Base-by-base conservation (phyloP, 2,113 vertebrate genomes). In the Datnioides undecimradiatus region DNA sequence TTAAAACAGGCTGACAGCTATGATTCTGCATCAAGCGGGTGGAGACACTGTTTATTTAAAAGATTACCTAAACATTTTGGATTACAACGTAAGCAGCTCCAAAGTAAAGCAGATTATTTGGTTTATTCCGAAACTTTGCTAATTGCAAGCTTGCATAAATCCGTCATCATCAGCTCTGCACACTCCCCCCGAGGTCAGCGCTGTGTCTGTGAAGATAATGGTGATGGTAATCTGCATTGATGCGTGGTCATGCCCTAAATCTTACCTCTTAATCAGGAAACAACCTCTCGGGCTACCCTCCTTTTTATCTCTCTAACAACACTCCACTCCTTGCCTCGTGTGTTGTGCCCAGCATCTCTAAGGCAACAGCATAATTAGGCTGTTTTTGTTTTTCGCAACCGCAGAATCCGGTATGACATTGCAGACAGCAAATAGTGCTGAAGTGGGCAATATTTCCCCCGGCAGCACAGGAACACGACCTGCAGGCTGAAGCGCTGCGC, bases 331-430 rank as follows among this genome's bases (percentile, higher is more conserved):
- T 68, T 27, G 38, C 59, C 25, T 54, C 23, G 9, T 25, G 33
- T 46, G 33, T 73, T 77, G 29, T 40, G n/a, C 33, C 8, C 19
- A 10, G 16, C 41, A 21, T 86, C 75, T 71, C 76, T 58, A 41
- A 59, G 73, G 73, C 80, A 68, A 74, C 65, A 7, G 55, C 27
- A 52, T 66, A 71, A 86, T 80, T 80, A 66, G n/a, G 36, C 8
- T 13, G 31, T 72, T 81, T 81, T 60, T 64, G 36, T 84, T 87
- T 64, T 65, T 66, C 10, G 40, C 21, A 21, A 14, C 46, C 60
- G 52, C 57, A 23, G 63, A 73, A 64, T 73, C 54, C 62, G 25
- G 54, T 58, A 72, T 88, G 81, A 90, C 80, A 60, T 8, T 81
- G 60, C 46, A 76, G 66, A 43, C 36, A 48, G 51, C 21, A 73